A percentile compares a stretch with the other conserved stretches of the same genome.
These are phyloP conservation scores for Muscicapa adusta DNA, from an alignment of 2,113 vertebrate genomes.

Conservation along the genomic window DNA sequence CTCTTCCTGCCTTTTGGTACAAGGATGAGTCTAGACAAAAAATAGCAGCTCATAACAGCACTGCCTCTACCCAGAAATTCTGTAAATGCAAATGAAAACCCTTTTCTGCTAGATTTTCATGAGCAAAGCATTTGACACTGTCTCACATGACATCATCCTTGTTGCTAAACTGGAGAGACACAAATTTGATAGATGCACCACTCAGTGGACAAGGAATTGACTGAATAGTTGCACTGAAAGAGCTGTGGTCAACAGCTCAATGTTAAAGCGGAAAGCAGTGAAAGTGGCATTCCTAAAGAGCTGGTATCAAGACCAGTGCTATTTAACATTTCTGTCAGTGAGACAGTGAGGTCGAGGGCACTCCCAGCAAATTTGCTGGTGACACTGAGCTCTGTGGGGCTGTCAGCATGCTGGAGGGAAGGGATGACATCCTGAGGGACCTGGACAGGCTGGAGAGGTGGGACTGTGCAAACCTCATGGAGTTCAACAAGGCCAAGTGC, in stretches of 20 bases:
- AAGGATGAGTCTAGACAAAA: background rate
- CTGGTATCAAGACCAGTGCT: background rate
- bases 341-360: background rate
- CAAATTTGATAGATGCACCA: background rate
- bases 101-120: background rate
- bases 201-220: background rate
- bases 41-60: background rate
- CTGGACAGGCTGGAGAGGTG: background rate
- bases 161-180: background rate
- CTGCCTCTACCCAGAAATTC: background rate
- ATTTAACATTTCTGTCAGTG: background rate
- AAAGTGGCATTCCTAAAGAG: background rate
- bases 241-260: background rate
- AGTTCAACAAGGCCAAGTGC: background rate
- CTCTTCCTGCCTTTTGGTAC: background rate
- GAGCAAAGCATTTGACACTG: background rate
- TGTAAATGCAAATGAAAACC: background rate
- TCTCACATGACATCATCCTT: background rate
- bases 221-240: background rate
- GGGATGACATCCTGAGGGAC: background rate
- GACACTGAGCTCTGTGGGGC: fast-evolving
- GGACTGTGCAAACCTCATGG: fast-evolving
- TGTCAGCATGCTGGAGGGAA: background rate
- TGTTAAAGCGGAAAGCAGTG: background rate
- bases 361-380: background rate